Percentiles rank a stretch among this genome's conserved stretches.
phyloP scores from a whole-genome alignment of 2,113 vertebrate genomes.

The Carassius auratus region DNA sequence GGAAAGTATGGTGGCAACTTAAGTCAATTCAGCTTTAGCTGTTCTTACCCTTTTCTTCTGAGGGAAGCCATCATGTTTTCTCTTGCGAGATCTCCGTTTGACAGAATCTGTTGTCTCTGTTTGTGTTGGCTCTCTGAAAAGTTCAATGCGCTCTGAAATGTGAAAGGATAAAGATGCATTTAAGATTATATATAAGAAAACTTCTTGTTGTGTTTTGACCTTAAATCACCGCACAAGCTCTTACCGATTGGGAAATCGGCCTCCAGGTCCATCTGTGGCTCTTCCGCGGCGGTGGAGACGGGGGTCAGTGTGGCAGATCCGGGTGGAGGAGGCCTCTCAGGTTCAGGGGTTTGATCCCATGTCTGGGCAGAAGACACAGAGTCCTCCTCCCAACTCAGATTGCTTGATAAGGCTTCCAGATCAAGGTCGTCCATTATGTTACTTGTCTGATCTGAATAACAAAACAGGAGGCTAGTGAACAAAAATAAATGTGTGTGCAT shows the following conservation, averaged over 20 bases:
- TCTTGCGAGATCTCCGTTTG: conserved; percentile 79
- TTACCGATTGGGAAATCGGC: conserved; percentile 88
- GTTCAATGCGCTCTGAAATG: conserved; percentile 46
- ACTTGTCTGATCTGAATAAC: conserved; percentile 81
- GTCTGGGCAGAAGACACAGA: conserved; percentile 79
- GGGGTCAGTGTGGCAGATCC: conserved; percentile 64
- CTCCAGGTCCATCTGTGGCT: conserved; percentile 85
- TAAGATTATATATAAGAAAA: neutral
- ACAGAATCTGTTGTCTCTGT: conserved; percentile 52
- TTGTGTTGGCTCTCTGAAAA: conserved; percentile 20
- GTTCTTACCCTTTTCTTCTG: conserved; percentile 83
- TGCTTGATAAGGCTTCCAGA: conserved; percentile 86
- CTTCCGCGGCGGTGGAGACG: conserved; percentile 64
- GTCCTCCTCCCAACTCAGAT: conserved; percentile 92
- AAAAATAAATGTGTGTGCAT: neutral
- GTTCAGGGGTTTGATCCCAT: conserved; percentile 73
- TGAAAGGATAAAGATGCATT: neutral
- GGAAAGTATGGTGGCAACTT: neutral
- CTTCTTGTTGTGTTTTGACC: too few relatives aligned
- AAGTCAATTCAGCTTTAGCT: neutral
- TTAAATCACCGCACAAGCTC: conserved; percentile 78
- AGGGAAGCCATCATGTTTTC: conserved; percentile 83
- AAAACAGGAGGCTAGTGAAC: neutral
- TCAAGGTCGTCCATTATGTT: conserved; percentile 89
- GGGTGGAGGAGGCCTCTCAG: conserved; percentile 66